Evolutionary conservation across 1,140 invertebrate species (phyloP).

Genomic region (Stegodyphus mimosarum): DNA sequence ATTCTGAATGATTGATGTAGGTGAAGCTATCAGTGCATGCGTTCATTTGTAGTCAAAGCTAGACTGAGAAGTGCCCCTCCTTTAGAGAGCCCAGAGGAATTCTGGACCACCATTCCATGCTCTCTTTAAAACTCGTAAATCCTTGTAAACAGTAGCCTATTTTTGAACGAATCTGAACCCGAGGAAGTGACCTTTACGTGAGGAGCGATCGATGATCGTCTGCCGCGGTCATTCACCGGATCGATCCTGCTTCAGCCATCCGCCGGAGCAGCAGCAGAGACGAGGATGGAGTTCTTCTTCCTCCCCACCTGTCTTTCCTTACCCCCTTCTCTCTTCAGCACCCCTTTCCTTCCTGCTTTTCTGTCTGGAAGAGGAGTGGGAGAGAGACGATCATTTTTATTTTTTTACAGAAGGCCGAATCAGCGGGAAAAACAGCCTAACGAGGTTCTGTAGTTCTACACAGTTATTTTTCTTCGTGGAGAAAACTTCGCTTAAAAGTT

Average conservation of each 20-base stretch:
- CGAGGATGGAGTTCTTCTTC: conserved; percentile 5
- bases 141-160: conserved; percentile 14
- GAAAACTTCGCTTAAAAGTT: too few species aligned
- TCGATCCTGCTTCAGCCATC: conserved; percentile 22
- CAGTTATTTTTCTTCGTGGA: too few species aligned
- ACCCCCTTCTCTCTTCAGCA: neutral
- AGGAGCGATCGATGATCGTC: conserved; percentile 23
- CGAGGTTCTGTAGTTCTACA: too few species aligned
- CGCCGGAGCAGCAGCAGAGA: neutral
- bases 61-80: too few species aligned
- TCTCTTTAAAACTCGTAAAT: neutral
- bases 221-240: conserved; percentile 50
- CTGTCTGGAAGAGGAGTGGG: neutral
- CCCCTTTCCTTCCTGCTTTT: conserved; percentile 15
- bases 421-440: too few species aligned
- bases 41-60: too few species aligned
- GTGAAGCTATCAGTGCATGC: too few species aligned
- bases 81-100: neutral
- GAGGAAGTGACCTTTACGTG: conserved; percentile 23
- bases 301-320: neutral
- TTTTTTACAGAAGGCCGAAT: too few species aligned
- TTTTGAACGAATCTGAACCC: conserved; percentile 30
- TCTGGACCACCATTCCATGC: neutral
- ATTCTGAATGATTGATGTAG: too few species aligned
- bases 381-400: too few species aligned